Percentiles rank a stretch among this genome's conserved stretches.
phyloP scores from a whole-genome alignment of 2,888 invertebrate genomes.

The Andricus curvator region DNA sequence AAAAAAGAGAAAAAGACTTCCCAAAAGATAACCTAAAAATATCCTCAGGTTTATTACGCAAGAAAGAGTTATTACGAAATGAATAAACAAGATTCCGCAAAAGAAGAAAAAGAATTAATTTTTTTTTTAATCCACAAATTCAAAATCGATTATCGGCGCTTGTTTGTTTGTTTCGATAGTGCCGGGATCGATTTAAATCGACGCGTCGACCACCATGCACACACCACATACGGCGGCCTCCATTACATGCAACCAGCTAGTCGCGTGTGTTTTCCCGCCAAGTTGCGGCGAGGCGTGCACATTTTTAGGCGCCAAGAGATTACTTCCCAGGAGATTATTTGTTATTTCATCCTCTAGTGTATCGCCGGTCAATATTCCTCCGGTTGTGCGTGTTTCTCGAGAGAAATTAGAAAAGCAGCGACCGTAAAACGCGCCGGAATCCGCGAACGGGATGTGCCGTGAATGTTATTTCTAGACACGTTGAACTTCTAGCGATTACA shows the following conservation, averaged over 20 bases:
- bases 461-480: constrained; percentile 28
- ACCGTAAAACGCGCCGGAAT: neutral
- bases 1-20: too few species aligned
- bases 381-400: neutral
- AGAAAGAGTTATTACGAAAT: too few species aligned
- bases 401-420: too few species aligned
- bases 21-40: too few species aligned
- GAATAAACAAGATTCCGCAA: too few species aligned
- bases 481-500: neutral
- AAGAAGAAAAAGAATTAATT: too few species aligned
- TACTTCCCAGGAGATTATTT: neutral
- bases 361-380: neutral
- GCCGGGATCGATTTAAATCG: neutral
- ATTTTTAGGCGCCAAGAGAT: constrained; percentile 33
- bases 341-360: constrained; percentile 8
- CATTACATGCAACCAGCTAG: neutral
- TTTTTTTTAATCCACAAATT: too few species aligned
- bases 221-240: neutral
- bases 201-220: neutral
- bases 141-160: too few species aligned
- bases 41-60: too few species aligned
- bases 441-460: constrained; percentile 15
- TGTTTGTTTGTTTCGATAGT: neutral
- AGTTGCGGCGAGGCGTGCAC: constrained; percentile 30
- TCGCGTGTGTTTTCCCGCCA: constrained; percentile 29